phyloP scores from a whole-genome alignment of 2,888 invertebrate genomes.

The Tineola bisselliella region DNA sequence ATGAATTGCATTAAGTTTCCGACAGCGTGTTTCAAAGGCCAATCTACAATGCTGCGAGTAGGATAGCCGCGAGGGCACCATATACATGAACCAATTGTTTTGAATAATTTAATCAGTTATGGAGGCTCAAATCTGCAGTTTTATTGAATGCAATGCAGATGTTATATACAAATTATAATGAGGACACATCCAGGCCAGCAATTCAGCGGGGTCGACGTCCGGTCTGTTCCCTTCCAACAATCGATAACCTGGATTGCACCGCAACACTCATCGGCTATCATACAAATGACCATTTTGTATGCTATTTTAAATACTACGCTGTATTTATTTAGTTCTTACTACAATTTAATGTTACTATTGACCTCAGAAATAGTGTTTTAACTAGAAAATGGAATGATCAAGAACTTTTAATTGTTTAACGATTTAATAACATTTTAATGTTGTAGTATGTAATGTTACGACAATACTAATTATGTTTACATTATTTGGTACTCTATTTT shows the following conservation, averaged over 20 bases:
- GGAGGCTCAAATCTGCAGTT: background rate
- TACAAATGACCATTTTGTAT: background rate
- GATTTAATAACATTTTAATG: background rate
- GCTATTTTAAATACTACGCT: background rate
- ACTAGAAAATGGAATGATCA: background rate
- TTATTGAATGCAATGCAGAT: slow-evolving; percentile 6
- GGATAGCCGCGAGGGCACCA: too few relatives aligned
- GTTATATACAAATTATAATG: background rate
- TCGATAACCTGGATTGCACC: slow-evolving; percentile 62
- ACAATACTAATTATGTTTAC: background rate
- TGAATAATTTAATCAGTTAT: too few relatives aligned
- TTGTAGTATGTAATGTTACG: background rate
- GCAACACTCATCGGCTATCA: slow-evolving; percentile 1
- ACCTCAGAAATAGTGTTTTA: background rate
- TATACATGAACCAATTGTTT: too few relatives aligned
- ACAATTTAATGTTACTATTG: background rate
- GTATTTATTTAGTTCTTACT: background rate
- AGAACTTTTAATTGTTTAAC: background rate
- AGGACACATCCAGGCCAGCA: slow-evolving; percentile 19
- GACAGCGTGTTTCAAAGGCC: too few relatives aligned
- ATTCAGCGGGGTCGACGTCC: slow-evolving; percentile 47
- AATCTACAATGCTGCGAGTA: too few relatives aligned
- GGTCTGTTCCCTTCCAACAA: slow-evolving; percentile 42
- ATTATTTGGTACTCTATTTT: background rate
- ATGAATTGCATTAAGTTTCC: too few relatives aligned